These are phyloP conservation scores for Rhyzopertha dominica DNA, from an alignment of 1,140 invertebrate species.

Conservation along the genomic window DNA sequence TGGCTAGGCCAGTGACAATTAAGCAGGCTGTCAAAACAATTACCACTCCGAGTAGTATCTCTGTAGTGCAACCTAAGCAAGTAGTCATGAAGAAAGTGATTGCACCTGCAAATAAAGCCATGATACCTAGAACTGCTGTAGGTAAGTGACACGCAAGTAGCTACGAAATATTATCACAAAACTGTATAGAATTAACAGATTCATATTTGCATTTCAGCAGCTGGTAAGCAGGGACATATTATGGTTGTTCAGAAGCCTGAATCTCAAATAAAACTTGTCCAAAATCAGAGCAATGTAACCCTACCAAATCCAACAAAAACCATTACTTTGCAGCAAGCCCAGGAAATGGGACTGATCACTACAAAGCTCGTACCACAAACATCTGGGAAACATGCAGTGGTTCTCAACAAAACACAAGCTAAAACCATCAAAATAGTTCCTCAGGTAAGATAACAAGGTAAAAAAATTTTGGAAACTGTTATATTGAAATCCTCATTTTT, in stretches of 20 bases:
- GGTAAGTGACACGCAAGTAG: no score
- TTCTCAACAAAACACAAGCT: slow-evolving; percentile 45
- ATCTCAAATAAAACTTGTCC: slow-evolving; percentile 33
- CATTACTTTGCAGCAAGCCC: slow-evolving; percentile 63
- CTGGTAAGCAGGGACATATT: slow-evolving; percentile 18
- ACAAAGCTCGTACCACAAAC: slow-evolving; percentile 51
- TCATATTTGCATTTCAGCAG: no score
- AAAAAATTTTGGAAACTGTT: slow-evolving; percentile 42
- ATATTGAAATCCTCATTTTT: no score
- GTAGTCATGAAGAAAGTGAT: slow-evolving; percentile 42
- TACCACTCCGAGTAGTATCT: slow-evolving; percentile 23
- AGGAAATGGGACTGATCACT: slow-evolving; percentile 60
- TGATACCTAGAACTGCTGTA: slow-evolving; percentile 24
- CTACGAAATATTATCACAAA: no score
- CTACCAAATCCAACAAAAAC: slow-evolving; percentile 57
- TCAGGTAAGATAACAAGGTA: slow-evolving; percentile 26
- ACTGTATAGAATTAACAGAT: no score
- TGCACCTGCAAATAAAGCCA: slow-evolving; percentile 24
- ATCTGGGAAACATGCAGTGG: slow-evolving; percentile 45
- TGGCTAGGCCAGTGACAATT: slow-evolving; percentile 36
- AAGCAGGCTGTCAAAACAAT: slow-evolving; percentile 32
- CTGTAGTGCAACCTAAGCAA: slow-evolving; percentile 35
- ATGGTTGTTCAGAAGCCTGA: slow-evolving; percentile 32
- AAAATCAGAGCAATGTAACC: no score
- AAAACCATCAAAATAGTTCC: slow-evolving; percentile 39